phyloP scores from a whole-genome alignment of 2,797 vertebrate species.

The Ctenochaetus hawaiiensis region DNA sequence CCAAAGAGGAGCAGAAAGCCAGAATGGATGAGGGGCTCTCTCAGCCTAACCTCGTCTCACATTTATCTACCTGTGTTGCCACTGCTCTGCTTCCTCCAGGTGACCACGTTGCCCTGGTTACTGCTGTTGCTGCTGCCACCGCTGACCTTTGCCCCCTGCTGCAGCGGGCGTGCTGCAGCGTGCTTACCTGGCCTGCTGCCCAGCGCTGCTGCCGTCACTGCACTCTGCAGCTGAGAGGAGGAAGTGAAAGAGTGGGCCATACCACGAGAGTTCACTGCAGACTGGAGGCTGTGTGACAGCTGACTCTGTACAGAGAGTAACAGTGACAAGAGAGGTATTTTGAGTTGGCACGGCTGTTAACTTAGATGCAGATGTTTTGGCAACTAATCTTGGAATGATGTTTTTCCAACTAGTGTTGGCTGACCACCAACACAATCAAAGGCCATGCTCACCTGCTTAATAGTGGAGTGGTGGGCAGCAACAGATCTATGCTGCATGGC shows the following conservation, averaged over 20 bases:
- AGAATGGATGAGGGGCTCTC: neutral
- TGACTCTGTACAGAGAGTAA: conserved; percentile 85
- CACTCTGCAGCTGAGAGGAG: conserved; percentile 91
- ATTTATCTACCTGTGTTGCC: conserved; percentile 89
- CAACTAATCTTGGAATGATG: neutral
- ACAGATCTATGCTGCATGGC: conserved; percentile 81
- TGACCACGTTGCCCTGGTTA: conserved; percentile 83
- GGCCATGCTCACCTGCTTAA: conserved; percentile 79
- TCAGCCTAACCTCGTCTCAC: conserved; percentile 11
- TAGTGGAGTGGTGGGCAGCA: conserved; percentile 36
- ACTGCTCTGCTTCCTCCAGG: conserved; percentile 95
- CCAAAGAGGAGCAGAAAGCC: conserved; percentile 25
- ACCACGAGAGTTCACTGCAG: conserved; percentile 82
- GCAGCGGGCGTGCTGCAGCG: conserved; percentile 88
- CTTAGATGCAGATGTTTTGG: neutral
- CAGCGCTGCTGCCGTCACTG: conserved; percentile 87
- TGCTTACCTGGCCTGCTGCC: conserved; percentile 92
- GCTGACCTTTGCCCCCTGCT: conserved; percentile 88
- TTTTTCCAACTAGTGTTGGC: too few species aligned
- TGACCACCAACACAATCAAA: too few species aligned
- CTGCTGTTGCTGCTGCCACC: conserved; percentile 79
- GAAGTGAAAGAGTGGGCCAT: conserved; percentile 91
- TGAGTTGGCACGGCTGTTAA: neutral
- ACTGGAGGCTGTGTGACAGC: conserved; percentile 88
- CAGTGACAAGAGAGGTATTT: neutral